Conservation (phyloP, 1,140 invertebrate species). For the Bursaphelenchus mucronatus region DNA sequence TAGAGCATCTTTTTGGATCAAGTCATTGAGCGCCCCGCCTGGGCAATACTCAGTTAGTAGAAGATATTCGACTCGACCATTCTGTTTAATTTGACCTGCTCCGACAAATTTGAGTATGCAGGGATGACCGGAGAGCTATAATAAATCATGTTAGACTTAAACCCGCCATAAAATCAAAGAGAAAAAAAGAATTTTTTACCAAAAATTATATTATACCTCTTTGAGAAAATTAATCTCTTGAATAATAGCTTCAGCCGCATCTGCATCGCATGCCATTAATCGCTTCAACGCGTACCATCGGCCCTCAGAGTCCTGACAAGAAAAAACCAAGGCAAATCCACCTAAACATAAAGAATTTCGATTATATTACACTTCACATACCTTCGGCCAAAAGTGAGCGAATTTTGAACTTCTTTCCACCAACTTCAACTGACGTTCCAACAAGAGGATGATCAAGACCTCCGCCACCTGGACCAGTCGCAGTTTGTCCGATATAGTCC, state of each 20-base stretch:
- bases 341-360: conserved; percentile 34
- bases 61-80: conserved; percentile 46
- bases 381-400: conserved; percentile 48
- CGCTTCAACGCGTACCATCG: conserved; percentile 54
- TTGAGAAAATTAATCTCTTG: conserved; percentile 51
- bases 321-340: conserved; percentile 56
- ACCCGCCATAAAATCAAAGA: conserved; percentile 7
- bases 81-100: conserved; percentile 24
- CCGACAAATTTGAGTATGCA: conserved; percentile 42
- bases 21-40: conserved; percentile 52
- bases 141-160: background rate
- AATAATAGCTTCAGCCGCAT: conserved; percentile 41
- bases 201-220: conserved; percentile 37
- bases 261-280: conserved; percentile 48
- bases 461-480: conserved; percentile 13
- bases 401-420: conserved; percentile 30
- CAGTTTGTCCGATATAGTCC: too few relatives aligned
- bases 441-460: conserved; percentile 41
- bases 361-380: conserved; percentile 30
- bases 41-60: conserved; percentile 55
- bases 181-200: background rate
- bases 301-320: conserved; percentile 46
- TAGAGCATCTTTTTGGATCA: conserved; percentile 34
- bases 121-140: conserved; percentile 55
- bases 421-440: conserved; percentile 45